Evolutionary conservation across 1,140 invertebrate species (phyloP).

Genomic region (Atta texana): DNA sequence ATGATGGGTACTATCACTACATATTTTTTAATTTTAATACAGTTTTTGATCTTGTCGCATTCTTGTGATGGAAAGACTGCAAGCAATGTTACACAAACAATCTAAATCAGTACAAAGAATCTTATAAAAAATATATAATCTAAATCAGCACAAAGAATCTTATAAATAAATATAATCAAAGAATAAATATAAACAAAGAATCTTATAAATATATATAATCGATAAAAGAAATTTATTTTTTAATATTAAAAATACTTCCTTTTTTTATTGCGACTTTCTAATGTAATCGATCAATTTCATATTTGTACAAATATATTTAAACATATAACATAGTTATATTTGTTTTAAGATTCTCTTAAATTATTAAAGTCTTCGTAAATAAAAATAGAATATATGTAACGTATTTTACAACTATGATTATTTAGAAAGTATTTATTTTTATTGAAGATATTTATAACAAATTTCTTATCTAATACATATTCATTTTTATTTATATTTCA

Average conservation of each 20-base stretch:
- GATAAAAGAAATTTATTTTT: background rate
- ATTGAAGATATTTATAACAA: background rate
- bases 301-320: too few species aligned
- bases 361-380: background rate
- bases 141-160: too few species aligned
- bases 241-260: too few species aligned
- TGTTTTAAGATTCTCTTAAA: too few species aligned
- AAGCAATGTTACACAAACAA: background rate
- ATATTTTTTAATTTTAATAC: conserved; percentile 77
- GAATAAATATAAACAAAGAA: background rate
- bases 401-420: background rate
- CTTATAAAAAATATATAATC: background rate
- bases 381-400: background rate
- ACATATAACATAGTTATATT: too few species aligned
- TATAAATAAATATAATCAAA: too few species aligned
- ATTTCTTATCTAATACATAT: background rate
- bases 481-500: too few species aligned
- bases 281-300: too few species aligned
- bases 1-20: conserved; percentile 70
- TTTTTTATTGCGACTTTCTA: too few species aligned
- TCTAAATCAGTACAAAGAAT: background rate
- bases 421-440: background rate
- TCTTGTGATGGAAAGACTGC: background rate
- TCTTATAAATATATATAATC: background rate
- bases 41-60: conserved; percentile 63